These are phyloP conservation scores for Diacarnus erythraeanus DNA, from an alignment of 37 sponge, comb jelly and placozoan genomes.

Conservation along the genomic window DNA sequence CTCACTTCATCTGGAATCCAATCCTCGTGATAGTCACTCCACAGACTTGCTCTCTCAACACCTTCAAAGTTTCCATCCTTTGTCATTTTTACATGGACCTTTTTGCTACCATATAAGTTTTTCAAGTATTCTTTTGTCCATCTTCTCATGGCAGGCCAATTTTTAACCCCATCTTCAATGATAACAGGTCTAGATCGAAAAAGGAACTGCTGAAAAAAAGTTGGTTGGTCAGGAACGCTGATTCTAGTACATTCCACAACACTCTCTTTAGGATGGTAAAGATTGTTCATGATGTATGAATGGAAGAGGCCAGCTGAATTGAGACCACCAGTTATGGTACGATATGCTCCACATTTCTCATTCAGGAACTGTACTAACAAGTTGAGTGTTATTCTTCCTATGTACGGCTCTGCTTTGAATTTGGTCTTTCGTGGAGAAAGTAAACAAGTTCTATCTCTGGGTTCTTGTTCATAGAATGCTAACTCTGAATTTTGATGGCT, in stretches of 20 bases:
- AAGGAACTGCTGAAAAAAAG: constrained; percentile 54
- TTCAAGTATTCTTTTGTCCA: constrained; percentile 62
- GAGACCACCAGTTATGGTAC: constrained; percentile 30
- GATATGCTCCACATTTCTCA: constrained; percentile 58
- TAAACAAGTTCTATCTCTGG: constrained; percentile 53
- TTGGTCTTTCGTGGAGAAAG: constrained; percentile 15
- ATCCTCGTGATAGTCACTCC: constrained; percentile 38
- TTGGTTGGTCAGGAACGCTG: constrained; percentile 23
- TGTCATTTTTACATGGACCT: constrained; percentile 74
- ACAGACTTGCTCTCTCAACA: constrained; percentile 56
- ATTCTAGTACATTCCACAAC: constrained; percentile 39
- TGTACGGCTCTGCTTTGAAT: constrained; percentile 34
- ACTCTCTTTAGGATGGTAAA: constrained; percentile 17
- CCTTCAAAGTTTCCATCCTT: constrained; percentile 78
- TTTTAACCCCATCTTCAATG: constrained; percentile 35
- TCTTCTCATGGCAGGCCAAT: constrained; percentile 71
- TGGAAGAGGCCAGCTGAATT: constrained; percentile 39
- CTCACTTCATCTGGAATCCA: constrained; percentile 58
- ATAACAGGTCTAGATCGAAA: constrained; percentile 74
- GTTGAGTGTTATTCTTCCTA: constrained; percentile 12
- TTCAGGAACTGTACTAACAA: constrained; percentile 59
- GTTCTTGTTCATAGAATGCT: constrained; percentile 34
- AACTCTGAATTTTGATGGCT: background rate
- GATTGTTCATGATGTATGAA: constrained; percentile 36
- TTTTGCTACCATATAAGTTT: constrained; percentile 31